Conservation (phyloP, 2,888 invertebrate genomes). For the Melitaea athalia region DNA sequence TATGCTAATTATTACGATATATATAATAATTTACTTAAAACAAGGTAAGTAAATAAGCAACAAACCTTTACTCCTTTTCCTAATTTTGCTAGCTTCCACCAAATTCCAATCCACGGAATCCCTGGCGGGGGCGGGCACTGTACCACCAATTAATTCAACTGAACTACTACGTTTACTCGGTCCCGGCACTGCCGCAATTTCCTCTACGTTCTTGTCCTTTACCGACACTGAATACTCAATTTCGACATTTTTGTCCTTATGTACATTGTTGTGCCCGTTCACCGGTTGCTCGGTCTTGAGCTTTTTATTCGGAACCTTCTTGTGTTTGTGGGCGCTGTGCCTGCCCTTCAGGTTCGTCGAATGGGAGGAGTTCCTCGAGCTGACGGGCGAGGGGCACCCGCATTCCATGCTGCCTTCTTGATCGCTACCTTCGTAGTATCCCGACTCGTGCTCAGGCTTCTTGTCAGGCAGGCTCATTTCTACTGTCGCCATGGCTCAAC, state of each 20-base stretch:
- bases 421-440: slow-evolving; percentile 90
- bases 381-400: slow-evolving; percentile 72
- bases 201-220: slow-evolving; percentile 58
- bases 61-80: slow-evolving; percentile 78
- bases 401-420: slow-evolving; percentile 84
- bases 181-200: slow-evolving; percentile 58
- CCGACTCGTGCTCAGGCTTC: slow-evolving; percentile 90
- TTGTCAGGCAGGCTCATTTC: slow-evolving; percentile 84
- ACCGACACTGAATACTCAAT: slow-evolving; percentile 60
- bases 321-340: slow-evolving; percentile 66
- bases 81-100: slow-evolving; percentile 81
- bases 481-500: slow-evolving; percentile 77
- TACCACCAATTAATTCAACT: slow-evolving; percentile 72
- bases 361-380: slow-evolving; percentile 75
- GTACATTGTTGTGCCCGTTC: slow-evolving; percentile 59
- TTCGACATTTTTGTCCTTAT: slow-evolving; percentile 68
- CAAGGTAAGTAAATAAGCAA: slow-evolving; percentile 16
- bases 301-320: slow-evolving; percentile 67
- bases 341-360: slow-evolving; percentile 69
- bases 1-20: neutral
- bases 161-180: slow-evolving; percentile 69
- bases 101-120: slow-evolving; percentile 78
- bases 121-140: slow-evolving; percentile 69
- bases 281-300: slow-evolving; percentile 56
- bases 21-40: neutral